These are phyloP conservation scores for Diorhabda sublineata DNA, from an alignment of 1,140 invertebrate species.

Conservation along the genomic window DNA sequence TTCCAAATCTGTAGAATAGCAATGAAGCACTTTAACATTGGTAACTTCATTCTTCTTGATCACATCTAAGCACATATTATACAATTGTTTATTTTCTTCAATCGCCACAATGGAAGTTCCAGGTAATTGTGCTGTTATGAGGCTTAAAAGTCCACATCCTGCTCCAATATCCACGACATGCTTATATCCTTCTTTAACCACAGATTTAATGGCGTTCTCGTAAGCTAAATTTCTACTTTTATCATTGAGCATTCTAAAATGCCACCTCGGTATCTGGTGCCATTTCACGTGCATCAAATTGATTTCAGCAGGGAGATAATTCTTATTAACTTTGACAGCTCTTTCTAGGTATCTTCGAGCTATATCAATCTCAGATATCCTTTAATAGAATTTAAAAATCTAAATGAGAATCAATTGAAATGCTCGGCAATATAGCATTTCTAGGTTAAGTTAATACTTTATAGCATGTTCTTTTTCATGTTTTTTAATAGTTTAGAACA, in stretches of 20 bases:
- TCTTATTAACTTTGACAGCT: conserved; percentile 26
- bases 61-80: conserved; percentile 55
- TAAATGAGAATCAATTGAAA: background rate
- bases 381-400: conserved; percentile 16
- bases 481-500: too few relatives aligned
- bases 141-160: conserved; percentile 66
- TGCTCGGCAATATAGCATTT: too few relatives aligned
- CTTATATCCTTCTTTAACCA: conserved; percentile 47
- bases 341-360: conserved; percentile 31
- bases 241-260: conserved; percentile 80
- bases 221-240: conserved; percentile 62
- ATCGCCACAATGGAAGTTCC: conserved; percentile 59
- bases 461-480: background rate
- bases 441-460: conserved; percentile 5
- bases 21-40: conserved; percentile 50
- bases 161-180: conserved; percentile 70
- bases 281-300: conserved; percentile 37
- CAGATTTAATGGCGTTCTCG: conserved; percentile 57
- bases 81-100: conserved; percentile 62
- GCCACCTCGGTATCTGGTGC: conserved; percentile 65
- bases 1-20: conserved; percentile 53
- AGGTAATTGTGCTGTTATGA: conserved; percentile 58
- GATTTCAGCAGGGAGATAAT: conserved; percentile 34
- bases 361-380: conserved; percentile 29
- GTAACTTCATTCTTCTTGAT: conserved; percentile 50